Conservation (phyloP, 2,113 vertebrate genomes). For the Taurulus bubalis region DNA sequence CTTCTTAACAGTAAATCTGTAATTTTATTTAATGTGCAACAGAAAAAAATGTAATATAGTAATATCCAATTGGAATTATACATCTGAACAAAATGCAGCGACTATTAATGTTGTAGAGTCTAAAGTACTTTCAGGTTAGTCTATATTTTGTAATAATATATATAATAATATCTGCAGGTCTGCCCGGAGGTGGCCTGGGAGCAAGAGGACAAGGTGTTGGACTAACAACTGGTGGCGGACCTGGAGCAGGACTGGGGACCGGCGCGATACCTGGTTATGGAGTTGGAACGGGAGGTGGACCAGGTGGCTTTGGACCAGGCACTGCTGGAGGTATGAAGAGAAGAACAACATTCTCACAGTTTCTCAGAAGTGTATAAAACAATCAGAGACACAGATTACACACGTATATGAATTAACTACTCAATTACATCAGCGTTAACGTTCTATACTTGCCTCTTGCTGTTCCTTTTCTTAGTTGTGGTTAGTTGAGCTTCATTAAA, state of each 20-base stretch:
- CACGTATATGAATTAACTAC: background rate
- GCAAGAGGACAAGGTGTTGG: constrained; percentile 63
- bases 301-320: constrained; percentile 58
- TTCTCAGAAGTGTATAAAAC: background rate
- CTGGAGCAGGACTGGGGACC: constrained; percentile 49
- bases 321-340: constrained; percentile 46
- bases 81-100: background rate
- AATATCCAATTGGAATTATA: background rate
- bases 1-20: background rate
- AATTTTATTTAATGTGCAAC: background rate
- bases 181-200: constrained; percentile 61
- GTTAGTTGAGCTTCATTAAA: background rate
- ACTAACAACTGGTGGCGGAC: constrained; percentile 62
- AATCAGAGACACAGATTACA: background rate
- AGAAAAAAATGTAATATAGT: background rate
- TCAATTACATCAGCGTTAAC: background rate
- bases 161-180: constrained; percentile 37
- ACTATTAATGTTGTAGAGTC: background rate
- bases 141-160: constrained; percentile 7
- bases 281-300: constrained; percentile 61
- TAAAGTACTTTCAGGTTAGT: background rate
- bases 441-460: background rate
- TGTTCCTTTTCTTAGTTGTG: background rate
- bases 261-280: constrained; percentile 55
- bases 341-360: background rate